Percentiles rank a stretch among this genome's conserved stretches.
phyloP scores from a whole-genome alignment of 2,888 invertebrate genomes.

The Eupsilia transversa region DNA sequence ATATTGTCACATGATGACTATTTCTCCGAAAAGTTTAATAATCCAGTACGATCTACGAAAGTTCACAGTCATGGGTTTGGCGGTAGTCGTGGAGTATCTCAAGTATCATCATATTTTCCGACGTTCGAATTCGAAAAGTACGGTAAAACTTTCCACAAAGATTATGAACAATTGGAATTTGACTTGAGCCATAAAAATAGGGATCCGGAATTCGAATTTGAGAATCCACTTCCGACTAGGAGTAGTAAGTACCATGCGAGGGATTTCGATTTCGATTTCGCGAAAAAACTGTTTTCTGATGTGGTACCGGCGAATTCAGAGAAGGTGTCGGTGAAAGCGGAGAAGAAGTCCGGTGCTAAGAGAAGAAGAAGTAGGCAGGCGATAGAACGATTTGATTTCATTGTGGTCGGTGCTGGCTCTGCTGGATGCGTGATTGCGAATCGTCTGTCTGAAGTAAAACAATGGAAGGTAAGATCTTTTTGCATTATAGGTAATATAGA shows the following conservation, averaged over 20 bases:
- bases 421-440: slow-evolving; percentile 93
- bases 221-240: slow-evolving; percentile 56
- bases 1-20: slow-evolving; percentile 60
- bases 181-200: background rate
- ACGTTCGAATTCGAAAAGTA: slow-evolving; percentile 64
- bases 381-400: slow-evolving; percentile 90
- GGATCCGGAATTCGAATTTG: slow-evolving; percentile 9
- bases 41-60: slow-evolving; percentile 42
- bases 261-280: slow-evolving; percentile 61
- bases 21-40: slow-evolving; percentile 58
- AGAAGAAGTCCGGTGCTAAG: slow-evolving; percentile 65
- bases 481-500: background rate
- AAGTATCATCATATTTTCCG: slow-evolving; percentile 73
- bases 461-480: slow-evolving; percentile 89
- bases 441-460: slow-evolving; percentile 91
- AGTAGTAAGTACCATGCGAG: slow-evolving; percentile 33
- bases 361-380: slow-evolving; percentile 75
- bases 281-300: slow-evolving; percentile 71
- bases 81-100: slow-evolving; percentile 71
- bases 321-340: slow-evolving; percentile 59
- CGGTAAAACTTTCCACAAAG: slow-evolving; percentile 8
- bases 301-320: slow-evolving; percentile 72
- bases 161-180: slow-evolving; percentile 6
- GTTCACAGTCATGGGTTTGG: slow-evolving; percentile 71
- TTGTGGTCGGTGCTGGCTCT: slow-evolving; percentile 92